Evolutionary conservation across 2,888 invertebrate genomes (phyloP).

Genomic region (Amorpha juglandis): DNA sequence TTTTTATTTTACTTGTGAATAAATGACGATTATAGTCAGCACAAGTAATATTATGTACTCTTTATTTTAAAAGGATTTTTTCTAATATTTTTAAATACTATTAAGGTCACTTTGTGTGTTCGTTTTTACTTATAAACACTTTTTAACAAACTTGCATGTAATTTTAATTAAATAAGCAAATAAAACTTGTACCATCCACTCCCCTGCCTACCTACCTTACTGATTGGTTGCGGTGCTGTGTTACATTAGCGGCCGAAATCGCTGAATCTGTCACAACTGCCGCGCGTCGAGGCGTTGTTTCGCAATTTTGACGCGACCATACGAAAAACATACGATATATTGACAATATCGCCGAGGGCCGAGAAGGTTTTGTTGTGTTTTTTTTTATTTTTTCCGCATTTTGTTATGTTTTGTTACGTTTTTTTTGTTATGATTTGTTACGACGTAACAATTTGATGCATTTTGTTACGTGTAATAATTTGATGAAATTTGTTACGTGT

Average conservation of each 20-base stretch:
- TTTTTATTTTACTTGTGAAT: no score
- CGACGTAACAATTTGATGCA: background rate
- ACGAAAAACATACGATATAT: conserved; percentile 72
- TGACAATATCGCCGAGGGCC: conserved; percentile 71
- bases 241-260: conserved; percentile 77
- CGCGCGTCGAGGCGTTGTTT: conserved; percentile 75
- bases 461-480: background rate
- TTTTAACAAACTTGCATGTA: background rate
- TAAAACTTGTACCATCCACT: background rate
- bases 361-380: conserved; percentile 66
- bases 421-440: background rate
- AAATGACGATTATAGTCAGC: no score
- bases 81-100: no score
- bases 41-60: no score
- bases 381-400: conserved; percentile 25
- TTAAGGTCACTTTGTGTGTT: no score
- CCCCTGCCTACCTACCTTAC: conserved; percentile 27
- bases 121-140: background rate
- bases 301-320: conserved; percentile 72
- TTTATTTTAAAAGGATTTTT: no score
- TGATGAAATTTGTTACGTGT: background rate
- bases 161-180: background rate
- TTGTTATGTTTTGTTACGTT: conserved; percentile 28
- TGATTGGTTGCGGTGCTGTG: conserved; percentile 57
- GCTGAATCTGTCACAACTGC: conserved; percentile 79